Evolutionary conservation across 2,113 vertebrate species (phyloP).

Genomic region (Phrynocephalus versicolor): DNA sequence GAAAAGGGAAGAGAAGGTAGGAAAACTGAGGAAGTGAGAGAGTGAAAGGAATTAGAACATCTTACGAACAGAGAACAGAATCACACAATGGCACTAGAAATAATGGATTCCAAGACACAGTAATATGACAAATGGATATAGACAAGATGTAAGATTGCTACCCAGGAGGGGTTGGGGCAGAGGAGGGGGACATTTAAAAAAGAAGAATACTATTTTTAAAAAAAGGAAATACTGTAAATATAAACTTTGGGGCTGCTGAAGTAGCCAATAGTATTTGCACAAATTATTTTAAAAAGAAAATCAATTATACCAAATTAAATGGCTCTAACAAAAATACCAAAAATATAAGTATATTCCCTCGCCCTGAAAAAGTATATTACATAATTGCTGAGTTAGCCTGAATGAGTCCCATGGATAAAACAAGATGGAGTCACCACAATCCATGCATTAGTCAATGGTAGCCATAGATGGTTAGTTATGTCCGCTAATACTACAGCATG

Average conservation of each 20-base stretch:
- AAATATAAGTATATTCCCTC: conserved; percentile 37
- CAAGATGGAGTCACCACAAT: conserved; percentile 78
- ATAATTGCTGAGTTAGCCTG: conserved; percentile 75
- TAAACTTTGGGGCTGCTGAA: conserved; percentile 48
- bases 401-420: conserved; percentile 79
- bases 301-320: conserved; percentile 52
- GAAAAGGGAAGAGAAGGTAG: conserved; percentile 45
- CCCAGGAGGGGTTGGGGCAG: conserved; percentile 8
- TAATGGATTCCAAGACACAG: conserved; percentile 72
- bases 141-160: conserved; percentile 67
- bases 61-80: conserved; percentile 93
- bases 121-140: conserved; percentile 70
- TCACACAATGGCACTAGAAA: conserved; percentile 78
- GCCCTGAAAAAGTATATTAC: conserved; percentile 69
- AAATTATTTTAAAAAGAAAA: conserved; percentile 60
- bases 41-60: conserved; percentile 65
- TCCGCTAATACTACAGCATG: conserved; percentile 83
- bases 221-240: conserved; percentile 49
- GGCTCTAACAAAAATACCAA: conserved; percentile 18
- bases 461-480: conserved; percentile 72
- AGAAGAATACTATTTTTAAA: conserved; percentile 33
- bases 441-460: conserved; percentile 82
- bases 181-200: conserved; percentile 45
- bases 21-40: conserved; percentile 39
- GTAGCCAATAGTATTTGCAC: conserved; percentile 63